Evolutionary conservation across 2,797 vertebrate species (phyloP).

Genomic region (Streptopelia turtur): DNA sequence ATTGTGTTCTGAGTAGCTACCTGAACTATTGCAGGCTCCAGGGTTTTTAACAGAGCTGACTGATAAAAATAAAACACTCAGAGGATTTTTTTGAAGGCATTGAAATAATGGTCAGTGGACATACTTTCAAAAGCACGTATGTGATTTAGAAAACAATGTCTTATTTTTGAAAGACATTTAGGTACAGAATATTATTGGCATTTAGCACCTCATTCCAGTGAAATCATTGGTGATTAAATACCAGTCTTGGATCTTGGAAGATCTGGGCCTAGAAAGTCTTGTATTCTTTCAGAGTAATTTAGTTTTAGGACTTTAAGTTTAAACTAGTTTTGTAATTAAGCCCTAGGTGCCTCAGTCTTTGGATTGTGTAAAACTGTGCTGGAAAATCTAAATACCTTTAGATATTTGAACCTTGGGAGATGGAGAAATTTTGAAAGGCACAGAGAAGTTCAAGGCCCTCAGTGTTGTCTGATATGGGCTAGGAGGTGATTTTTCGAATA

Average conservation of each 20-base stretch:
- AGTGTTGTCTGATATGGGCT: neutral
- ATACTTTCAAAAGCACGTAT: neutral
- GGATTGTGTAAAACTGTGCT: neutral
- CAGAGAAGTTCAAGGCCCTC: neutral
- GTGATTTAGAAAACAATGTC: neutral
- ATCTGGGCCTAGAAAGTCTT: neutral
- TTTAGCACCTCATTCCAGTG: neutral
- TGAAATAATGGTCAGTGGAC: neutral
- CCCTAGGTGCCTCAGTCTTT: neutral
- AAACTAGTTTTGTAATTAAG: neutral
- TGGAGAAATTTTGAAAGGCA: neutral
- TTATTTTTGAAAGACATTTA: neutral
- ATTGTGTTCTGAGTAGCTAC: neutral
- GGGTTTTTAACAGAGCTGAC: neutral
- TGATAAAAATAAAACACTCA: neutral
- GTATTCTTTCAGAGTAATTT: neutral
- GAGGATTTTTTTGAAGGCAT: neutral
- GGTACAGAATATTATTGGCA: neutral
- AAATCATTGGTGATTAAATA: neutral
- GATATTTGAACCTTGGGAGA: neutral
- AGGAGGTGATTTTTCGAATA: neutral
- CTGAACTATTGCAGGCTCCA: neutral
- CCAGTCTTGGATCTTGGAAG: neutral
- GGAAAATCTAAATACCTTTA: neutral
- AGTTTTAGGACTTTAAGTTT: neutral